Base-by-base conservation (phyloP, 37 sponge, comb jelly and placozoan species). In the Spongia lamella region DNA sequence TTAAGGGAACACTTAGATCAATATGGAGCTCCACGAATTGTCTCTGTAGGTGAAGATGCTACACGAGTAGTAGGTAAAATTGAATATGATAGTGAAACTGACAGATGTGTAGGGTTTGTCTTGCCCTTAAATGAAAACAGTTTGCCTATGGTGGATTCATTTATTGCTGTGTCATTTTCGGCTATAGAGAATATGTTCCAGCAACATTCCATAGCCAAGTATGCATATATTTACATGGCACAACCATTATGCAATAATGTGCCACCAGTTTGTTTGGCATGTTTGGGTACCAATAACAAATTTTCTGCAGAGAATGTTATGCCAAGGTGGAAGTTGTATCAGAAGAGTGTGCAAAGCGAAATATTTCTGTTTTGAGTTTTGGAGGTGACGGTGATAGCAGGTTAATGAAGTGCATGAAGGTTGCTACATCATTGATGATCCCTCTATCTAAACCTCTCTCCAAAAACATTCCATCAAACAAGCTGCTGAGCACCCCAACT, bases 181-280 rank as follows among this genome's bases (percentile, higher is more conserved):
- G 51, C 77, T 13, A 76, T 63, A 17, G 33, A 63, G 63, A 40
- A 75, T 7, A 2, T 1, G 4, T 75, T 75, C 36, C 17, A 7
- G n/a, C n/a, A 29, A 49, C 11, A 20, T 6, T 11, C 11, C 17
- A n/a, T 76, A 35, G 64, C 77, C 43, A 76, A 76, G 40, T 63
- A 76, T 40, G 53, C 77, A 4, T 76, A 52, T 55, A 38, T 63
- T 11, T 76, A 76, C 54, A 63, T 76, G 77, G 77, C 66, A 61
- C 77, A 76, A 38, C 77, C 77, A 32, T 55, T 76, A 1, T 4
- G 33, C 4, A 2, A 38, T 49, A 22, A n/a, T 49, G 66, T 63
- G 22, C 77, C 77, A 49, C 35, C 77, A 7, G 62, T 76, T 63
- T 58, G 59, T 2, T 32, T 76, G 50, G 65, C 53, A 21, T 76